These are phyloP conservation scores for Tuberolachnus salignus DNA, from an alignment of 2,888 invertebrate species.

Conservation along the genomic window DNA sequence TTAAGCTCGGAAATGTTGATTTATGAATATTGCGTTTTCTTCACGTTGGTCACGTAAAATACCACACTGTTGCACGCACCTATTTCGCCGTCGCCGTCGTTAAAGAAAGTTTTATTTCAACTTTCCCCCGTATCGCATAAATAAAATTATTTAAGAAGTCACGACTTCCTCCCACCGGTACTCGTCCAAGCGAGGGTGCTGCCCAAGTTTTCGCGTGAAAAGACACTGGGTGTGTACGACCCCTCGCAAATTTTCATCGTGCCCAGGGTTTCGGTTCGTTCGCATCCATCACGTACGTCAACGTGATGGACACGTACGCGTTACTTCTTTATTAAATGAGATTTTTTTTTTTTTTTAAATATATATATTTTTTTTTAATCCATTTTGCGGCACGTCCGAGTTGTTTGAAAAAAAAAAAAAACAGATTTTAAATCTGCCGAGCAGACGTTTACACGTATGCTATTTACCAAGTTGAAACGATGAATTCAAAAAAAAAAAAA, in stretches of 20 bases:
- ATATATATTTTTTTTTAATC: not conserved
- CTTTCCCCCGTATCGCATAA: constrained; percentile 14
- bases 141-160: constrained; percentile 43
- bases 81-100: not conserved
- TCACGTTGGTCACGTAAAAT: not conserved
- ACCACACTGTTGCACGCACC: constrained; percentile 4
- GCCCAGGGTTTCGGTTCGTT: constrained; percentile 16
- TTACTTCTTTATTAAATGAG: constrained; percentile 45
- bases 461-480: not conserved
- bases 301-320: constrained; percentile 10
- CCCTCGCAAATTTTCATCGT: not conserved
- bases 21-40: constrained; percentile 28
- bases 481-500: not conserved
- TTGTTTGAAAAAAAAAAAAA: not conserved
- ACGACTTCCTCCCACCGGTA: not conserved
- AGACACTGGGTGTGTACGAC: not conserved
- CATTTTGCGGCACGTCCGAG: not conserved
- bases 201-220: not conserved
- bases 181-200: not conserved
- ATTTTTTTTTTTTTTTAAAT: constrained; percentile 3
- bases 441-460: constrained; percentile 33
- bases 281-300: constrained; percentile 52
- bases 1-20: constrained; percentile 16
- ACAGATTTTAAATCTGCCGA: constrained; percentile 6
- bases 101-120: constrained; percentile 30